phyloP scores from a whole-genome alignment of 2,113 vertebrate genomes.

The Pithys albifrons region DNA sequence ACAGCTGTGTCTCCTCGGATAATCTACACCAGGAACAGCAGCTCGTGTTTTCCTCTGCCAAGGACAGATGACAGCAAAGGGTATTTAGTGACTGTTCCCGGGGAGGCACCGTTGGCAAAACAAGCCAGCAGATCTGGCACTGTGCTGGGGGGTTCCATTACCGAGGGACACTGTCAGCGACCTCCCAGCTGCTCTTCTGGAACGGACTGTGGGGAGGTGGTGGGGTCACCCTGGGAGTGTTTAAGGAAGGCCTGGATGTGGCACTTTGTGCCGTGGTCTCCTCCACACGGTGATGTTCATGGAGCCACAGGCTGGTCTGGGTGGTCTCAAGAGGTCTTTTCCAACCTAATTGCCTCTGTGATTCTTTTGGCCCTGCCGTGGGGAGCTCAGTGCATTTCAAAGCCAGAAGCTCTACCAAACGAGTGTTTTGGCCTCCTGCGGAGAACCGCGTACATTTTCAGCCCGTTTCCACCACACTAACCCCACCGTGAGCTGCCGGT shows the following conservation, averaged over 20 bases:
- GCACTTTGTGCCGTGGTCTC: not conserved
- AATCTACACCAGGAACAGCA: not conserved
- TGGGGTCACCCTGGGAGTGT: not conserved
- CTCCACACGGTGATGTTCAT: not conserved
- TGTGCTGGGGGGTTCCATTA: rapidly evolving
- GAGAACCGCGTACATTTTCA: not conserved
- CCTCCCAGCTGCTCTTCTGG: not conserved
- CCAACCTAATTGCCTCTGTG: not conserved
- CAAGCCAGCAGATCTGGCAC: not conserved
- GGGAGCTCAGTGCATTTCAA: not conserved
- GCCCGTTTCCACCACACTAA: not conserved
- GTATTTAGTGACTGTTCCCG: not conserved
- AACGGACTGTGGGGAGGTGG: not conserved
- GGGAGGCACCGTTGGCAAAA: not conserved
- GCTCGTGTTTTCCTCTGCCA: not conserved
- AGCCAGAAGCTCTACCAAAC: not conserved
- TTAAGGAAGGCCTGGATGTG: not conserved
- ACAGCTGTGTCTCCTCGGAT: not conserved
- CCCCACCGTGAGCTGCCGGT: not conserved
- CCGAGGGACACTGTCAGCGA: not conserved
- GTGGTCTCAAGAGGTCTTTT: not conserved
- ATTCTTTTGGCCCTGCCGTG: not conserved
- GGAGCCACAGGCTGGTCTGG: not conserved
- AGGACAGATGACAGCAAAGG: not conserved
- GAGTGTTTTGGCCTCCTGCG: too few species aligned